Conservation (phyloP, 2,888 invertebrate species). For the Brenthis ino region DNA sequence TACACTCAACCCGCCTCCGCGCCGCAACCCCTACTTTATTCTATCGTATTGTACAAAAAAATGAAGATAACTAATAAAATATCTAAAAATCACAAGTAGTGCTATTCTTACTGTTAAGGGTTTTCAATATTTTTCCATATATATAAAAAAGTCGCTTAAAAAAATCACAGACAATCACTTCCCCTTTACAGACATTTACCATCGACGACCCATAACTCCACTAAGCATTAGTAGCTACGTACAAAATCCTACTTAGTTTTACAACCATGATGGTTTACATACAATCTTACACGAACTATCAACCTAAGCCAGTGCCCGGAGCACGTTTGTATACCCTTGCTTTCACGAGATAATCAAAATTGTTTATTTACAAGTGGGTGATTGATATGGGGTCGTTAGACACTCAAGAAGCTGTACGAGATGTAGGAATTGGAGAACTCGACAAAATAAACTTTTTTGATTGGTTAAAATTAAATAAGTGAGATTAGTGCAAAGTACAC, state of each 20-base stretch:
- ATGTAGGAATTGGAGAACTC: background rate
- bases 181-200: conserved; percentile 81
- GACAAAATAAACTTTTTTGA: too few species aligned
- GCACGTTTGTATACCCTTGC: conserved; percentile 58
- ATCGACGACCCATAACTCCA: conserved; percentile 74
- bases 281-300: conserved; percentile 60
- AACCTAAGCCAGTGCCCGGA: conserved; percentile 58
- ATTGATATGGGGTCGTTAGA: conserved; percentile 8
- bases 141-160: conserved; percentile 84
- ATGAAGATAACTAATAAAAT: conserved; percentile 74
- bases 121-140: conserved; percentile 70
- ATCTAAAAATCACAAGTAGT: conserved; percentile 82
- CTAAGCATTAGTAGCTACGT: conserved; percentile 80
- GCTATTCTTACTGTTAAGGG: conserved; percentile 82
- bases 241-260: conserved; percentile 82
- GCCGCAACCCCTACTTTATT: conserved; percentile 57
- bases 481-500: too few species aligned
- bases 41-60: conserved; percentile 72
- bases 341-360: conserved; percentile 40
- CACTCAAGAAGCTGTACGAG: background rate
- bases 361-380: conserved; percentile 18
- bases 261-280: conserved; percentile 79
- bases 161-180: conserved; percentile 84
- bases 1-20: conserved; percentile 74
- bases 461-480: too few species aligned